These are phyloP conservation scores for Notothenia coriiceps DNA, from an alignment of 2,113 vertebrate species.

Conservation along the genomic window DNA sequence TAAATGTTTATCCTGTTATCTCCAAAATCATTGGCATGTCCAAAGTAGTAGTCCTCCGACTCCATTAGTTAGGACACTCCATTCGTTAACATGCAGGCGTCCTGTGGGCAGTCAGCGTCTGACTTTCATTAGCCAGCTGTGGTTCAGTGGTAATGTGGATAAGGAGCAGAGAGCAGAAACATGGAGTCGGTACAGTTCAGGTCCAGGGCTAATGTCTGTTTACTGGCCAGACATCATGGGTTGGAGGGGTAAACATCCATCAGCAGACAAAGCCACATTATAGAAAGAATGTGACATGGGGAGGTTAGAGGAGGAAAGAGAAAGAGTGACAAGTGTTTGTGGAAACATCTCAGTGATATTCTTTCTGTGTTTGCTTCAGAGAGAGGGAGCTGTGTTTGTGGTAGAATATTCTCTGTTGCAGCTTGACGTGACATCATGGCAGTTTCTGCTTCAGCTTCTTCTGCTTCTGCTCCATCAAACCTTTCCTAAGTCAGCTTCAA, in stretches of 20 bases:
- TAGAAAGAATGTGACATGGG: not conserved
- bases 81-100: conserved; percentile 40
- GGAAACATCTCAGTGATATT: conserved; percentile 39
- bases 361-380: conserved; percentile 15
- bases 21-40: conserved; percentile 15
- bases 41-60: not conserved
- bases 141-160: conserved; percentile 48
- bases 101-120: conserved; percentile 52
- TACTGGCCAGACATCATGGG: conserved; percentile 45
- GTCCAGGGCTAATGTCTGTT: conserved; percentile 47
- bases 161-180: conserved; percentile 46
- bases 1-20: conserved; percentile 28
- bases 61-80: conserved; percentile 30
- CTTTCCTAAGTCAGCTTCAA: conserved; percentile 35
- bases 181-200: conserved; percentile 43
- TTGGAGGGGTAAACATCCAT: conserved; percentile 56
- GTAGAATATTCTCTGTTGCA: conserved; percentile 32
- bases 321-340: conserved; percentile 15
- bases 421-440: conserved; percentile 39
- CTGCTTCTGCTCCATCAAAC: conserved; percentile 1
- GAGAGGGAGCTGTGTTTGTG: conserved; percentile 8
- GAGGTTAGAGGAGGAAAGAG: not conserved
- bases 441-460: conserved; percentile 46
- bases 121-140: conserved; percentile 69
- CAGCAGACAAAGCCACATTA: conserved; percentile 17